Evolutionary conservation across 2,888 invertebrate genomes (phyloP).

Genomic region (Augochlorella aurata): DNA sequence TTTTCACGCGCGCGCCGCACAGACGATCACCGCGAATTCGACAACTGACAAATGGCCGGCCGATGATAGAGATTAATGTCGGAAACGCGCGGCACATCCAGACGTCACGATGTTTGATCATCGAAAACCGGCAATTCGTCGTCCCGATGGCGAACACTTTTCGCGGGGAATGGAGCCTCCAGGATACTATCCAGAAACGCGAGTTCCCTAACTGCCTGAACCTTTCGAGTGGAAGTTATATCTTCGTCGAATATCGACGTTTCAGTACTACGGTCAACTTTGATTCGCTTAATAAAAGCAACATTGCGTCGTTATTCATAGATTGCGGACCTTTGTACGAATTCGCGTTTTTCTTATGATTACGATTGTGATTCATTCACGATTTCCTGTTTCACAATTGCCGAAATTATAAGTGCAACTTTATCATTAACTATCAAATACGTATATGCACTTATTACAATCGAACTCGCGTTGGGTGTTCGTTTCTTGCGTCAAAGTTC

Average conservation of each 20-base stretch:
- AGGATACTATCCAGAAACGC: neutral
- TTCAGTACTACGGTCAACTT: neutral
- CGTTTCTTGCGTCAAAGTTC: no score
- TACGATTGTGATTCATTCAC: no score
- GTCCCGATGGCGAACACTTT: neutral
- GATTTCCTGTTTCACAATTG: no score
- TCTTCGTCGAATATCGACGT: neutral
- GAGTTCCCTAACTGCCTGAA: neutral
- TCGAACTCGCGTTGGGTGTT: no score
- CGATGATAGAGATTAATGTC: conserved; percentile 69
- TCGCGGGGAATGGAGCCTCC: neutral
- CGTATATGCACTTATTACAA: no score
- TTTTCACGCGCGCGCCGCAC: conserved; percentile 51
- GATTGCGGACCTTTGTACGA: neutral
- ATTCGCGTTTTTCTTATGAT: neutral
- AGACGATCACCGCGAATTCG: conserved; percentile 64
- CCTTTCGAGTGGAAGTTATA: neutral
- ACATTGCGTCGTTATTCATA: neutral
- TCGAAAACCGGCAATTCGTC: conserved; percentile 47
- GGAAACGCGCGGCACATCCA: conserved; percentile 61
- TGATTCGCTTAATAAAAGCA: neutral
- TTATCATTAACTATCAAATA: no score
- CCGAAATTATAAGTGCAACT: no score
- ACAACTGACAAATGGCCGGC: conserved; percentile 64
- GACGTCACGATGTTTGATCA: conserved; percentile 62